A percentile compares a stretch with the other conserved stretches of the same genome.
Evolutionary conservation across 1,140 invertebrate species (phyloP).

Genomic region (Popillia japonica): DNA sequence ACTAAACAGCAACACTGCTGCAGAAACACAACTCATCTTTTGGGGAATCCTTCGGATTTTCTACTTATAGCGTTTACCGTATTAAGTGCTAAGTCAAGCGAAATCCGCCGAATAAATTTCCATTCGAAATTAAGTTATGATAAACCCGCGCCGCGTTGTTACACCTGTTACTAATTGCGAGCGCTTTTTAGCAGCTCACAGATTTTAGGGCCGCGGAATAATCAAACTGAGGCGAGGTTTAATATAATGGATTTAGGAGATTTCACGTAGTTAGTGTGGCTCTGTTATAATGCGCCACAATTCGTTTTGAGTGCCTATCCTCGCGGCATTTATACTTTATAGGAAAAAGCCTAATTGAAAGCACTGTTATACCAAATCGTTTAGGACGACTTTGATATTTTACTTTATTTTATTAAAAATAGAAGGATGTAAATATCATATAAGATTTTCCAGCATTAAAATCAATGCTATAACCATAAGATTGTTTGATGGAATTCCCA

Average conservation of each 20-base stretch:
- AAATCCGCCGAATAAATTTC: slow-evolving; percentile 11
- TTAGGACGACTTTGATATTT: too few species aligned
- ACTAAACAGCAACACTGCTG: not conserved
- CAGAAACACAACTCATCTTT: not conserved
- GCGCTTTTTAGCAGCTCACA: not conserved
- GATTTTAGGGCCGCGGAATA: not conserved
- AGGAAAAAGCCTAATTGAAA: not conserved
- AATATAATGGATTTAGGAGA: slow-evolving; percentile 19
- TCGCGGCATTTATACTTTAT: not conserved
- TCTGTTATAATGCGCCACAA: not conserved
- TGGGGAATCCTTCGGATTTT: not conserved
- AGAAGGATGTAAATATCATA: too few species aligned
- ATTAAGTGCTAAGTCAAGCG: slow-evolving; percentile 10
- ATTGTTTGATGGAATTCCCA: too few species aligned
- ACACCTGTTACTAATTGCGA: slow-evolving; percentile 14
- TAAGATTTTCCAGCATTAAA: too few species aligned
- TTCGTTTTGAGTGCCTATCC: not conserved
- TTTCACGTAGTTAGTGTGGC: slow-evolving; percentile 9
- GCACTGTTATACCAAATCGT: not conserved
- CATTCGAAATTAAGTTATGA: slow-evolving; percentile 13
- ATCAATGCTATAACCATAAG: too few species aligned
- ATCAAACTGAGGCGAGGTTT: not conserved
- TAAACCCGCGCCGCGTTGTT: not conserved
- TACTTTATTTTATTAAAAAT: too few species aligned
- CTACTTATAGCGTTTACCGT: not conserved